Evolutionary conservation across 2,797 vertebrate genomes (phyloP).

Genomic region (Gymnoscopelus braueri): DNA sequence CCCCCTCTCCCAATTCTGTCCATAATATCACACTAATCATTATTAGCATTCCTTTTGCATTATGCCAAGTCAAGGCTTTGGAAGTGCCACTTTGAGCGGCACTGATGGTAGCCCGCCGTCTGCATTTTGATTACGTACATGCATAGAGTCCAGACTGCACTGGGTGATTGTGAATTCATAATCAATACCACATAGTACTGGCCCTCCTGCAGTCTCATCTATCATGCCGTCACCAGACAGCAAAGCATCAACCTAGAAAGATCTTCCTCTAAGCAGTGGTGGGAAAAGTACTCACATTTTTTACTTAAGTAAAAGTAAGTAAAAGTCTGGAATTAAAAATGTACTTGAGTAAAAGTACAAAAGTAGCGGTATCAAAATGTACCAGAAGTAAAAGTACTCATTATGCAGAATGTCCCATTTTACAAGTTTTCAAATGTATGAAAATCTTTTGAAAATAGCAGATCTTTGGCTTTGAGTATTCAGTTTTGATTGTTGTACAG

Average conservation of each 20-base stretch:
- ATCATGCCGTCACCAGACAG: slow-evolving; percentile 45
- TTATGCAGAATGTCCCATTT: no score
- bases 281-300: no score
- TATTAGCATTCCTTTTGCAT: slow-evolving; percentile 59
- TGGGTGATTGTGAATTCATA: slow-evolving; percentile 60
- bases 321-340: no score
- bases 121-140: slow-evolving; percentile 72
- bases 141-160: slow-evolving; percentile 62
- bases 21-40: slow-evolving; percentile 58
- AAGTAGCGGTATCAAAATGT: no score
- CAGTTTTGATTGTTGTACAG: no score
- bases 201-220: slow-evolving; percentile 43
- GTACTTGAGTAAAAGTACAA: no score
- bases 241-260: slow-evolving; percentile 28
- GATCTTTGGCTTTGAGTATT: no score
- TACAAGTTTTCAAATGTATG: no score
- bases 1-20: neutral
- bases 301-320: no score
- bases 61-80: slow-evolving; percentile 78
- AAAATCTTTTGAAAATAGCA: no score
- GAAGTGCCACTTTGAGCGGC: slow-evolving; percentile 74
- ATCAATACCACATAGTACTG: slow-evolving; percentile 61
- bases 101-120: slow-evolving; percentile 45
- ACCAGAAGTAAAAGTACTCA: no score
- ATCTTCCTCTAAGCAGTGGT: slow-evolving; percentile 28